Percentiles rank a stretch among this genome's conserved stretches.
Evolutionary conservation across 2,113 vertebrate genomes (phyloP).

Genomic region (Cynocephalus volans): DNA sequence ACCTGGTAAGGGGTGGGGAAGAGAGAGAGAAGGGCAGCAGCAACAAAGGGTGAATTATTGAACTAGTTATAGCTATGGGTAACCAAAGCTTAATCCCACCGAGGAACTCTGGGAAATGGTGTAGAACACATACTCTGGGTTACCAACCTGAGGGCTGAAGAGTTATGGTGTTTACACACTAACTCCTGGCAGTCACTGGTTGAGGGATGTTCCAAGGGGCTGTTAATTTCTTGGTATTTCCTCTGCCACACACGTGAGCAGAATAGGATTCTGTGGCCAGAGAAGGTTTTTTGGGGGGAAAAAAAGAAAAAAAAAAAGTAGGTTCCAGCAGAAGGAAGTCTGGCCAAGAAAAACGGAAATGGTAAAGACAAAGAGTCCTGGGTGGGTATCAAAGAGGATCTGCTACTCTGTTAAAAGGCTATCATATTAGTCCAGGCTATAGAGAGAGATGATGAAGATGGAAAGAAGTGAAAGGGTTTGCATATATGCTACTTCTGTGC

Average conservation of each 20-base stretch:
- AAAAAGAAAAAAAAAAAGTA: no score
- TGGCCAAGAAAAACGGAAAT: neutral
- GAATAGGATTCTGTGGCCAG: neutral
- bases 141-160: neutral
- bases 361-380: neutral
- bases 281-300: neutral
- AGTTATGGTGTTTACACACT: neutral
- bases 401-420: neutral
- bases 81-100: neutral
- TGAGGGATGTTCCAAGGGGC: neutral
- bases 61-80: neutral
- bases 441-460: neutral
- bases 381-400: neutral
- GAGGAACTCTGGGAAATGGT: neutral
- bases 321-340: neutral
- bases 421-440: neutral
- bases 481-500: neutral
- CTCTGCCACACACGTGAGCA: neutral
- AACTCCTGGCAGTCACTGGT: neutral
- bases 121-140: neutral
- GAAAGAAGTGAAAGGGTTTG: neutral
- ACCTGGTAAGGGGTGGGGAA: neutral
- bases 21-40: neutral
- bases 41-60: neutral
- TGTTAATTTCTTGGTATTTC: constrained; percentile 14